Percentiles rank a stretch among this genome's conserved stretches.
These are phyloP conservation scores for Phenganax subtilis DNA, from an alignment of 92 coral and sea anemone species.

Conservation along the genomic window DNA sequence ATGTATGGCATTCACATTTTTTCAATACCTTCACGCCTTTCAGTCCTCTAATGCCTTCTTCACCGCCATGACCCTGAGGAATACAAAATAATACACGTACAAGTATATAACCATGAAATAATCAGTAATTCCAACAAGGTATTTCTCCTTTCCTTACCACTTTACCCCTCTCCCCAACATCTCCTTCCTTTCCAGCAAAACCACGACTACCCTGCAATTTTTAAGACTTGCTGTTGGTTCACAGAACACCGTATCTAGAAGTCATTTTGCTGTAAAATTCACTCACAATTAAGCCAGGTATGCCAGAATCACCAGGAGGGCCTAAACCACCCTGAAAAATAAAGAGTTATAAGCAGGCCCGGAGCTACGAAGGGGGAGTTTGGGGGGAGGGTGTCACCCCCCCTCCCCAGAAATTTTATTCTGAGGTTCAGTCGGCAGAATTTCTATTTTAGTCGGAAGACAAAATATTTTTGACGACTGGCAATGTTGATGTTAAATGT, in stretches of 20 bases:
- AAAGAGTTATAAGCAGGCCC: not conserved
- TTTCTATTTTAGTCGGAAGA: too few relatives aligned
- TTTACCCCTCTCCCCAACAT: constrained; percentile 12
- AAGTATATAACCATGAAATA: not conserved
- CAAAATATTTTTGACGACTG: too few relatives aligned
- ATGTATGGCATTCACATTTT: not conserved
- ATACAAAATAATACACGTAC: not conserved
- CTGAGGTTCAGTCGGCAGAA: too few relatives aligned
- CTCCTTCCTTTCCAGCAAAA: constrained; percentile 18
- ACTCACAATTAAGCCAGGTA: constrained; percentile 18
- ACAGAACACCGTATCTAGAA: not conserved
- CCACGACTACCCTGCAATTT: constrained; percentile 29
- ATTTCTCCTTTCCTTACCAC: constrained; percentile 1
- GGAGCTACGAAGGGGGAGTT: too few relatives aligned
- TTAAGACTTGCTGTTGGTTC: too few relatives aligned
- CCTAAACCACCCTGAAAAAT: constrained; percentile 22
- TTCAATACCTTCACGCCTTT: constrained; percentile 22
- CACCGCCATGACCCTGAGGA: constrained; percentile 15
- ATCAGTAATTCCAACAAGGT: not conserved
- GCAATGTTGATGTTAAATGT: too few relatives aligned
- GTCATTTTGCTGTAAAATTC: not conserved
- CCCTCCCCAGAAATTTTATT: too few relatives aligned
- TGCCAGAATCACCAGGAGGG: constrained; percentile 25
- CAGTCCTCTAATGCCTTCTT: constrained; percentile 10
- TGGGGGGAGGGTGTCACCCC: too few relatives aligned